Evolutionary conservation across 2,797 vertebrate genomes (phyloP), one percentile per base, ranked within the genome.

Genomic region (Pangasius djambal): DNA sequence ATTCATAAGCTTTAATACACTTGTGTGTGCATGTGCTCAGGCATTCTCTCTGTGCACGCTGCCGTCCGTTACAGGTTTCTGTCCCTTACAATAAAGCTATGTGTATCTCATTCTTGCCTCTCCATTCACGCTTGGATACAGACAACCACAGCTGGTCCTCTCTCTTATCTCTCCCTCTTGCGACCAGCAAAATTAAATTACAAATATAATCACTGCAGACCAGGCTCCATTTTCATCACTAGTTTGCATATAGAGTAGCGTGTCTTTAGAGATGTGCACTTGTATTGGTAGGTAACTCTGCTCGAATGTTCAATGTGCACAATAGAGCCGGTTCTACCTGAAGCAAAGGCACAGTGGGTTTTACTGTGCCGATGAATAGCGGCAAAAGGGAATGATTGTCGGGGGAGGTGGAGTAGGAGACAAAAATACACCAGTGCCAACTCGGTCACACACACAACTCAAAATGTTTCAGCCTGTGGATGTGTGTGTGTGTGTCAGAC

Each of bases 141-240:
- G 92, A 92, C 93, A 95, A 91, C 93, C 92, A 92, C 93, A 93
- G 93, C 91, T 72, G 89, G 92, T 94, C 69, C 86, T 90, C 92
- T 90, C 92, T 92, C 94, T 96, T 96, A 96, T 96, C 95, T 93
- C 91, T 93, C 89, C 67, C 87, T 83, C 63, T 72, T 94, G 92
- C 94, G 93, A 95, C 95, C 94, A 95, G 95, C 93, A 93, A 96
- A 96, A 96, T 96, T 96, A 96, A 96, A 96, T 96, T 96, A 96
- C 94, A 95, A 96, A 96, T 95, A 95, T 95, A 96, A 96, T 96
- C 95, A 95, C 94, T 95, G 90, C 92, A 92, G 89, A 82, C 92
- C 91, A 93, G 93, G 74, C 86, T 87, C 63, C 82, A 55, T 88
- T 86, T 74, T 81, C 84, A 90, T 78, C 90, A 91, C 90, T 96